Evolutionary conservation across 2,888 invertebrate genomes (phyloP).

Genomic region (Lymantria dispar): DNA sequence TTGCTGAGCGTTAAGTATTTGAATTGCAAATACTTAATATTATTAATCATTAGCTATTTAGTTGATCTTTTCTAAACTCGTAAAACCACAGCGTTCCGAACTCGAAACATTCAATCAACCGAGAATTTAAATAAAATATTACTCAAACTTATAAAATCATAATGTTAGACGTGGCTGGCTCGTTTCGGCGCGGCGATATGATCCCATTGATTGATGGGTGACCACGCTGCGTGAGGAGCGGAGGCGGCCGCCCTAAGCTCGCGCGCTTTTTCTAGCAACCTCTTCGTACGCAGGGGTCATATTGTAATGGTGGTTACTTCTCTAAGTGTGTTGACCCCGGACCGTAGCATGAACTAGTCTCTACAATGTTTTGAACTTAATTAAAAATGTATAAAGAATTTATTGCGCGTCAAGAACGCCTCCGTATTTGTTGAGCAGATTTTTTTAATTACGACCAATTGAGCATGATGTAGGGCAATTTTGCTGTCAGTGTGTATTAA

Average conservation of each 20-base stretch:
- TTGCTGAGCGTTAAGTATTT: conserved; percentile 40
- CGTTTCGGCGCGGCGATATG: conserved; percentile 74
- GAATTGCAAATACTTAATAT: conserved; percentile 56
- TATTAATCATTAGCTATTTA: conserved; percentile 44
- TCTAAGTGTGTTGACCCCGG: conserved; percentile 75
- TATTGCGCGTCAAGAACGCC: conserved; percentile 66
- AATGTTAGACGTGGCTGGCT: conserved; percentile 65
- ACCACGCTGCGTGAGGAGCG: conserved; percentile 65
- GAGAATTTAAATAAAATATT: conserved; percentile 79
- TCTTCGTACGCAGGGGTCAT: conserved; percentile 37
- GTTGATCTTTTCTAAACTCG: conserved; percentile 37
- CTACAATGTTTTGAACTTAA: conserved; percentile 73
- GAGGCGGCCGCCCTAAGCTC: conserved; percentile 41
- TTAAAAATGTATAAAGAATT: conserved; percentile 75
- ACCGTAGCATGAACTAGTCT: conserved; percentile 52
- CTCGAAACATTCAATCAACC: conserved; percentile 75
- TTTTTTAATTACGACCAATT: conserved; percentile 54
- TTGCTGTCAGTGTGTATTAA: conserved; percentile 29
- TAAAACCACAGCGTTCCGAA: conserved; percentile 53
- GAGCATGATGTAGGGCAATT: conserved; percentile 36
- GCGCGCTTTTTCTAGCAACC: conserved; percentile 21
- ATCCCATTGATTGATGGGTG: conserved; percentile 82
- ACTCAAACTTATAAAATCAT: conserved; percentile 76
- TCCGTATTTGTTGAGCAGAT: conserved; percentile 57
- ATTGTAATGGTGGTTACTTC: conserved; percentile 47